These are phyloP conservation scores for Aricia artaxerxes DNA, from an alignment of 2,888 invertebrate species.

Conservation along the genomic window DNA sequence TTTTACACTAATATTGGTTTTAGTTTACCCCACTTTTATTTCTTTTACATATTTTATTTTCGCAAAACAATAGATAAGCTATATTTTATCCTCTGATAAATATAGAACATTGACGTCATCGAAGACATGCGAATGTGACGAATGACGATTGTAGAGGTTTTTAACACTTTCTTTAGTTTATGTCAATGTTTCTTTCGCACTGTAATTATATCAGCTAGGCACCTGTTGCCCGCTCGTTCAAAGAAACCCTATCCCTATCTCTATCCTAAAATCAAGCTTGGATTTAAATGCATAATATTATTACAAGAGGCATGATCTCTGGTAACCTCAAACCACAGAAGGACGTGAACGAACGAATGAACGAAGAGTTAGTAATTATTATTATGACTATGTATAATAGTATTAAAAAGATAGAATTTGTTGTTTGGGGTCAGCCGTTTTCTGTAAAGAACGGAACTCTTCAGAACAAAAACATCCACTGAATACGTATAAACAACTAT, in stretches of 20 bases:
- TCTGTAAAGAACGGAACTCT: background rate
- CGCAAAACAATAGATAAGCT: background rate
- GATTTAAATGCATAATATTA: background rate
- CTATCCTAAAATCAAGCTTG: background rate
- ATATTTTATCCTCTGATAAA: constrained; percentile 15
- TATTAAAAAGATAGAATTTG: background rate
- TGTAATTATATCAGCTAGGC: background rate
- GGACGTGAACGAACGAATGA: background rate
- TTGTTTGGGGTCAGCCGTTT: background rate
- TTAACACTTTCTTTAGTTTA: background rate
- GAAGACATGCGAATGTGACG: background rate
- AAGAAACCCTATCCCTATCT: background rate
- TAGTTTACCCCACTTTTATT: background rate
- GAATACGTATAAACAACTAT: background rate
- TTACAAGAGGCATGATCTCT: no score
- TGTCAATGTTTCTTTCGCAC: background rate
- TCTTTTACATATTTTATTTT: background rate
- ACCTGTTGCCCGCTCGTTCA: background rate
- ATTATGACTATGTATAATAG: no score
- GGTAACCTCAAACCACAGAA: background rate
- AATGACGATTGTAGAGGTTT: background rate
- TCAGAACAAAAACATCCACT: background rate
- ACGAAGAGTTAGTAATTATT: no score
- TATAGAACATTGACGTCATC: constrained; percentile 24
- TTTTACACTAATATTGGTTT: background rate